Conservation (phyloP, 2,888 invertebrate genomes). For the Physocephala rufipes region DNA sequence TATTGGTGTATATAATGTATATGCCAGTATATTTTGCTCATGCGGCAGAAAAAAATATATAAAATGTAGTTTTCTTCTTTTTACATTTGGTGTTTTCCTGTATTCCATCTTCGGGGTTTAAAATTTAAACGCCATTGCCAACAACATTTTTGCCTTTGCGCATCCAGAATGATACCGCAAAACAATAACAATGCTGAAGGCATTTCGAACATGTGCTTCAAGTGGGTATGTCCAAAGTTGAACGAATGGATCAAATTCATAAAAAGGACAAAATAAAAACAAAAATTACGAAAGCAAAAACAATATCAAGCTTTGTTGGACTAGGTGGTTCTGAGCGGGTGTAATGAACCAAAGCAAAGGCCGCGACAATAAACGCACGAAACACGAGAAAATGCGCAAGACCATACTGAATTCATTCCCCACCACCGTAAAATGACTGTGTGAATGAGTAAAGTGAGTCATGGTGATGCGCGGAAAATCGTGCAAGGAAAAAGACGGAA, state of each 20-base stretch:
- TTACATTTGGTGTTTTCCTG: neutral
- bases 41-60: too few species aligned
- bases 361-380: neutral
- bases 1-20: too few species aligned
- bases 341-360: constrained; percentile 14
- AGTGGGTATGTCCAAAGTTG: constrained; percentile 34
- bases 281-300: constrained; percentile 32
- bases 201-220: constrained; percentile 30
- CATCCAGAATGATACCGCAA: constrained; percentile 9
- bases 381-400: constrained; percentile 51
- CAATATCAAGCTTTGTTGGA: constrained; percentile 29
- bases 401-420: constrained; percentile 38
- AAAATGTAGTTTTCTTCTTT: neutral
- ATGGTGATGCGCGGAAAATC: constrained; percentile 26
- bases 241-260: constrained; percentile 31
- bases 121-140: constrained; percentile 10
- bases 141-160: constrained; percentile 16
- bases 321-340: neutral
- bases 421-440: too few species aligned
- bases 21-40: too few species aligned
- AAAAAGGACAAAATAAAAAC: constrained; percentile 22
- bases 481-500: constrained; percentile 13
- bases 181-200: constrained; percentile 5
- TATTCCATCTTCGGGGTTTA: neutral
- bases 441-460: constrained; percentile 15